phyloP scores from a whole-genome alignment of 2,888 invertebrate genomes.

The Gandaritis pyraliata region DNA sequence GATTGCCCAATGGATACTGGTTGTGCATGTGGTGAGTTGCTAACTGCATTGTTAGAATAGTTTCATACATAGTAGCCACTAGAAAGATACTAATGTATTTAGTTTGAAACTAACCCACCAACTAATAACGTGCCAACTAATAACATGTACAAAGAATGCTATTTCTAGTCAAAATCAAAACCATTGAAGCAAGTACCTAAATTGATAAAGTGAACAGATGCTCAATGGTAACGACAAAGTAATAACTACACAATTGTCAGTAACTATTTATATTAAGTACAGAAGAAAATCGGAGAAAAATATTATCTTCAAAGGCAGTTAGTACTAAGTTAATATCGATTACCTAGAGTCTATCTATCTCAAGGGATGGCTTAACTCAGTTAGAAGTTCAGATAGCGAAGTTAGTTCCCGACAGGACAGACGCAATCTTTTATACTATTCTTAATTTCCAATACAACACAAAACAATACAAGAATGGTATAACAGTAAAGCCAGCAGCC shows the following conservation, averaged over 20 bases:
- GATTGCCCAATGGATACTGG: conserved; percentile 77
- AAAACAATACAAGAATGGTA: too few species aligned
- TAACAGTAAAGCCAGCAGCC: not conserved
- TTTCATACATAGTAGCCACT: conserved; percentile 10
- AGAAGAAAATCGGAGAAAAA: not conserved
- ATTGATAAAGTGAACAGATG: too few species aligned
- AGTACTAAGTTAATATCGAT: conserved; percentile 67
- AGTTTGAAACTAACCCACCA: not conserved
- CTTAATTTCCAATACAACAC: conserved; percentile 9
- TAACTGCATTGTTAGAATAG: conserved; percentile 35
- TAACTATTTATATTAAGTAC: too few species aligned
- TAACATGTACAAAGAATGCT: not conserved
- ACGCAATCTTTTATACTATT: conserved; percentile 55
- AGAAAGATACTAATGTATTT: not conserved
- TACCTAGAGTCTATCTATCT: conserved; percentile 51
- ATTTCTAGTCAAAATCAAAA: not conserved
- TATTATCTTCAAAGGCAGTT: conserved; percentile 32
- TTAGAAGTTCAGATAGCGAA: conserved; percentile 80
- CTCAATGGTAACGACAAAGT: too few species aligned
- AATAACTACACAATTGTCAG: too few species aligned
- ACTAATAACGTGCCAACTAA: not conserved
- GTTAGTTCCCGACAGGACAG: conserved; percentile 60
- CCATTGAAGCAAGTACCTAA: not conserved
- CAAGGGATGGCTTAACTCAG: conserved; percentile 71
- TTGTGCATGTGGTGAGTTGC: conserved; percentile 79